phyloP scores from a whole-genome alignment of 2,797 vertebrate species.

The Xenops minutus region DNA sequence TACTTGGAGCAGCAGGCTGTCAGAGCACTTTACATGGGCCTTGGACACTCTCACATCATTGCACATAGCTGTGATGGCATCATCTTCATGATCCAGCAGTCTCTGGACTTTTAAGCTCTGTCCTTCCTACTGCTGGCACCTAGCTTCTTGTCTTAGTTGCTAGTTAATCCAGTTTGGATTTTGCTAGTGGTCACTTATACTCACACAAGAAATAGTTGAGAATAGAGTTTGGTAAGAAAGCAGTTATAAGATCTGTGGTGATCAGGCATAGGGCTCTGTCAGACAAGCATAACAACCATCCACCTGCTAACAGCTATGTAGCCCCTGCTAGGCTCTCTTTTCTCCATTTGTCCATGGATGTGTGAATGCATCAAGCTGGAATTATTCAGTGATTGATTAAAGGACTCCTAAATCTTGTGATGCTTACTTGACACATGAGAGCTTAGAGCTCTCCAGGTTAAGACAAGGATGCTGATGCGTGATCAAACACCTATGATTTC shows the following conservation, averaged over 20 bases:
- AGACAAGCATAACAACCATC: background rate
- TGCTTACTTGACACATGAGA: background rate
- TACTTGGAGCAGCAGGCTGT: background rate
- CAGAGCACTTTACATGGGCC: background rate
- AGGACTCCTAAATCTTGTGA: background rate
- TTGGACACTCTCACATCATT: background rate
- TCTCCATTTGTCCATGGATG: background rate
- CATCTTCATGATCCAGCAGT: background rate
- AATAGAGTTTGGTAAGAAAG: background rate
- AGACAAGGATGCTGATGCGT: background rate
- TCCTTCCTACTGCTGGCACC: background rate
- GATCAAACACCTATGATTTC: background rate
- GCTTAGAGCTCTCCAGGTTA: background rate
- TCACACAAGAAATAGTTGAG: background rate
- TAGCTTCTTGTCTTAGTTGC: background rate
- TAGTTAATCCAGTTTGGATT: background rate
- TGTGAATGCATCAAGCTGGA: background rate
- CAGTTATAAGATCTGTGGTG: background rate
- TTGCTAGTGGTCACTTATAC: accelerated
- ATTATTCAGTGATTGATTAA: background rate
- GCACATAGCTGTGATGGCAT: background rate
- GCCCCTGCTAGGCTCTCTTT: background rate
- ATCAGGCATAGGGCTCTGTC: background rate
- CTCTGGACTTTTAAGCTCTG: background rate
- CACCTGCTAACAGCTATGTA: background rate